Evolutionary conservation across 1,140 invertebrate species (phyloP), one percentile per base, ranked within the genome.

Genomic region (Oreohelix idahoensis): DNA sequence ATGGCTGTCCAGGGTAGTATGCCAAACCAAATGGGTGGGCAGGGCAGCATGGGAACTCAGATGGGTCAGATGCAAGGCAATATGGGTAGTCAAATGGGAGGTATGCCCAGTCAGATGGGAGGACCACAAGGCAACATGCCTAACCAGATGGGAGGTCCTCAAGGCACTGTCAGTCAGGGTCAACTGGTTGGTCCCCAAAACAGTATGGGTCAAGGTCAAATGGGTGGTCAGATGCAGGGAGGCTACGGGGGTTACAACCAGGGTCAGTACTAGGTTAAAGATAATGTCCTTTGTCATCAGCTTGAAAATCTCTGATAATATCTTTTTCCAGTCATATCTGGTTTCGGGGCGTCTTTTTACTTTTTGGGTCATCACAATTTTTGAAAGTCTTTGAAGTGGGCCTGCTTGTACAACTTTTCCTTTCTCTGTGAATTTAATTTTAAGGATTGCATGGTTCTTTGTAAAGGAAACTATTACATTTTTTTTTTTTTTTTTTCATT

Each of bases 181-280:
- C 58, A 69, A 29, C 76, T 82, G 80, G 51, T 29, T 58, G 26
- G 51, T 49, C 77, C 77, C 5, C 77, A 32, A 66, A 39, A n/a
- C 17, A 69, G 29, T n/a, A 79, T 79, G 77, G 58, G 53, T n/a
- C 77, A 63, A 39, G 58, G 77, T 76, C 45, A 71, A 32, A 71
- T 82, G 77, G 35, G 35, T 78, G 75, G 82, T 71, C 45, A 71
- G 42, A 71, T 82, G 77, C 80, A 77, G 38, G n/a, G 75, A 20
- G 70, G 81, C 53, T 81, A 85, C 75, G 81, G 80, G 53, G 73
- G 81, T 79, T 69, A 81, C 77, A 73, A 74, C 70, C 42, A 77
- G n/a, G 35, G 36, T 23, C 39, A 82, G 45, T 82, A 76, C 39
- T 74, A 75, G 49, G 39, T 38, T 1, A 39, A 1, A 39, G 53